A percentile compares a stretch with the other conserved stretches of the same genome.
Evolutionary conservation across 2,888 invertebrate species (phyloP).

Genomic region (Phaonia tiefii): DNA sequence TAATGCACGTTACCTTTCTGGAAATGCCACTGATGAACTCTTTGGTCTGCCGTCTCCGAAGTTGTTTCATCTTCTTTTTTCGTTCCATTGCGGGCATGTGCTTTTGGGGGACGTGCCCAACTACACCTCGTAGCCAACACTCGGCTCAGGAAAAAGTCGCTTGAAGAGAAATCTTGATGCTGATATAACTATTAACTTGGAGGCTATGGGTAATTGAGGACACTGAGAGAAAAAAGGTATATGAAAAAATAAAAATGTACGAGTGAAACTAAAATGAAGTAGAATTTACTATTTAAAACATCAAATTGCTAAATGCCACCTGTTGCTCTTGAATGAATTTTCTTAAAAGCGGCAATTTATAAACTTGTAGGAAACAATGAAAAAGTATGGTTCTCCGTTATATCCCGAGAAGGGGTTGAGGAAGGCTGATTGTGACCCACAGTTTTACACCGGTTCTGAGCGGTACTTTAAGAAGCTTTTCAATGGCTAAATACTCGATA

Average conservation of each 20-base stretch:
- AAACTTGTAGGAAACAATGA: no score
- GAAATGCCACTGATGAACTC: constrained; percentile 54
- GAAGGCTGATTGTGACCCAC: no score
- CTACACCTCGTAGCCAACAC: constrained; percentile 59
- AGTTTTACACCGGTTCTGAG: no score
- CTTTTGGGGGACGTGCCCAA: constrained; percentile 65
- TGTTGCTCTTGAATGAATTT: no score
- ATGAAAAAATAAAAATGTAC: neutral
- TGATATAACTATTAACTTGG: constrained; percentile 76
- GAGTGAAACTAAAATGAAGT: no score
- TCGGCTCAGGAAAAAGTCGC: constrained; percentile 59
- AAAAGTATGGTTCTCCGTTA: no score
- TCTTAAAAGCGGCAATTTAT: no score
- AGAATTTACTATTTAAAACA: no score
- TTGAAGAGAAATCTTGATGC: constrained; percentile 70
- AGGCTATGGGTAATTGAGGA: constrained; percentile 49
- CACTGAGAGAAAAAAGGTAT: constrained; percentile 42
- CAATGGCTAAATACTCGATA: no score
- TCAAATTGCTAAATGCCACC: no score
- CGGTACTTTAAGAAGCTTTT: no score
- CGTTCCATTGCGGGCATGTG: constrained; percentile 59
- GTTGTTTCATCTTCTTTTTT: constrained; percentile 31
- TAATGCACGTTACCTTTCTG: constrained; percentile 40
- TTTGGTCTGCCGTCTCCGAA: constrained; percentile 8
- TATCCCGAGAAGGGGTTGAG: no score